phyloP scores from a whole-genome alignment of 1,140 invertebrate genomes.

The Holcopasites calliopsidis region DNA sequence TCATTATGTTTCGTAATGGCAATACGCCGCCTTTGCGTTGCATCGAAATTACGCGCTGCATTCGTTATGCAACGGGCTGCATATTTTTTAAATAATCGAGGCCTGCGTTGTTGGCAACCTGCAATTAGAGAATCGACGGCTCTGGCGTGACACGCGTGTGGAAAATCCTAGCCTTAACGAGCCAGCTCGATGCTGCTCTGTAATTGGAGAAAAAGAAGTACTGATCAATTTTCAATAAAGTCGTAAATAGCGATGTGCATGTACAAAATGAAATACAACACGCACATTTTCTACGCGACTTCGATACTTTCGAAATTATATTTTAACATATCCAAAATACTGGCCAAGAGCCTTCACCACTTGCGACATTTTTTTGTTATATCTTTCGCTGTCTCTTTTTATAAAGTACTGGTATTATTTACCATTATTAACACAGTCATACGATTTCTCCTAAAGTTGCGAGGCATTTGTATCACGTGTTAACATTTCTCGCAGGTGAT shows the following conservation, averaged over 20 bases:
- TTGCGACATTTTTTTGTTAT: no score
- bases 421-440: no score
- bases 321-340: no score
- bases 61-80: background rate
- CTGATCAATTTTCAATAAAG: background rate
- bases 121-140: background rate
- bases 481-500: background rate
- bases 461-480: background rate
- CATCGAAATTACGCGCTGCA: conserved; percentile 5
- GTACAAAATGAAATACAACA: no score
- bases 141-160: background rate
- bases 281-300: no score
- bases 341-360: no score
- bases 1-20: conserved; percentile 50
- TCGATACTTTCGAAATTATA: background rate
- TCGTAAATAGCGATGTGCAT: background rate
- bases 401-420: no score
- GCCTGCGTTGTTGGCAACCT: background rate
- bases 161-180: background rate
- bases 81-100: conserved; percentile 7
- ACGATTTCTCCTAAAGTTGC: no score
- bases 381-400: no score
- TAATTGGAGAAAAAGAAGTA: background rate
- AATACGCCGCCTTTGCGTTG: conserved; percentile 1
- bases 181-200: background rate